phyloP scores from a whole-genome alignment of 2,113 vertebrate species.

The Pipa parva region DNA sequence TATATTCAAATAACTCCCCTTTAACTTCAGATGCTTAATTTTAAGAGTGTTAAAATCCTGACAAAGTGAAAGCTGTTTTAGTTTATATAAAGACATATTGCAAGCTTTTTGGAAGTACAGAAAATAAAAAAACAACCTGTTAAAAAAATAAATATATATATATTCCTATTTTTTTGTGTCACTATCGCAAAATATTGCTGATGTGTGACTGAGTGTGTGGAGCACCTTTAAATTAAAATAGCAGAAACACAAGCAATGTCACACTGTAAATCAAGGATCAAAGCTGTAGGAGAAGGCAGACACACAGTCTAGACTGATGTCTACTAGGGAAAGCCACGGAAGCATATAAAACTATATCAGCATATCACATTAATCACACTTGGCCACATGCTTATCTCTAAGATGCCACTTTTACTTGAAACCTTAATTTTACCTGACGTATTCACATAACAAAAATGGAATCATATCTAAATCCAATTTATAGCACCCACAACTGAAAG shows the following conservation, averaged over 20 bases:
- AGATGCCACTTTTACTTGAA: conserved; percentile 54
- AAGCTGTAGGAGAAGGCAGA: conserved; percentile 68
- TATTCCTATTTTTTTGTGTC: too few species aligned
- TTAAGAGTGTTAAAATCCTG: too few species aligned
- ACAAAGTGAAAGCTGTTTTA: too few species aligned
- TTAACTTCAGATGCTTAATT: too few species aligned
- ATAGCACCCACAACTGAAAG: background rate
- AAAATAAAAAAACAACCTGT: too few species aligned
- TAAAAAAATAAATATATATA: too few species aligned
- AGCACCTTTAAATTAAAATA: conserved; percentile 30
- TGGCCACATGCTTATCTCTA: conserved; percentile 47
- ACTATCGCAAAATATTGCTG: too few species aligned
- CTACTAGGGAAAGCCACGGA: conserved; percentile 57
- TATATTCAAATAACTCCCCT: too few species aligned
- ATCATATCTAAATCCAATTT: background rate
- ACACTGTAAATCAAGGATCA: conserved; percentile 75
- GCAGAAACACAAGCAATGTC: conserved; percentile 63
- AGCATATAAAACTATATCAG: conserved; percentile 73
- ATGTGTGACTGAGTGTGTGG: too few species aligned
- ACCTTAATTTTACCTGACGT: conserved; percentile 29
- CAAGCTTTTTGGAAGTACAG: too few species aligned
- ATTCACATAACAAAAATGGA: background rate
- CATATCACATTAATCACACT: conserved; percentile 70
- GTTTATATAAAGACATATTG: too few species aligned
- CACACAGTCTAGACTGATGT: conserved; percentile 69